A percentile compares a stretch with the other conserved stretches of the same genome.
These are phyloP conservation scores for Drosophila buzzatii DNA, from an alignment of 2,888 invertebrate genomes.

Conservation along the genomic window DNA sequence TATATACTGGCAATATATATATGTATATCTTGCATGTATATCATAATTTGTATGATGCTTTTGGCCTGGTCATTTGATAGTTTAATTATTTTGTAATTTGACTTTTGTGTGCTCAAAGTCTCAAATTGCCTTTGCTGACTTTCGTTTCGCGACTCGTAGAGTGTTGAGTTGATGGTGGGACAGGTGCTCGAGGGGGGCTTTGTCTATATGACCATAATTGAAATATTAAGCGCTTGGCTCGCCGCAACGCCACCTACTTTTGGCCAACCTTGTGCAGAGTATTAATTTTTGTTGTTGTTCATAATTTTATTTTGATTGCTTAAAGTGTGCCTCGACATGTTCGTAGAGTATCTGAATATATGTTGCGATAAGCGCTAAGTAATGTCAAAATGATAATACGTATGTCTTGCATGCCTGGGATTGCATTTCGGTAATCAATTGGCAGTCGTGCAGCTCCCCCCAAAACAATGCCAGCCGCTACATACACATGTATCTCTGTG, in stretches of 20 bases:
- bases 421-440: constrained; percentile 60
- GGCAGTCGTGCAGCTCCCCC: background rate
- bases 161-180: background rate
- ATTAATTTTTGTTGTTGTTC: constrained; percentile 43
- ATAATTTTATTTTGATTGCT: background rate
- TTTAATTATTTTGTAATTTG: constrained; percentile 71
- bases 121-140: constrained; percentile 74
- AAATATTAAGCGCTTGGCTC: constrained; percentile 43
- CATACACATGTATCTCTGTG: constrained; percentile 10
- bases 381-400: constrained; percentile 21
- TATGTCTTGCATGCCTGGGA: constrained; percentile 34
- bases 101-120: constrained; percentile 40
- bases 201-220: constrained; percentile 28
- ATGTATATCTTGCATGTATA: background rate
- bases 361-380: constrained; percentile 32
- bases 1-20: background rate
- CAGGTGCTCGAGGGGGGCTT: background rate
- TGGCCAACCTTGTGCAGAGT: constrained; percentile 67
- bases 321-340: constrained; percentile 21
- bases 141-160: constrained; percentile 50
- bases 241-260: constrained; percentile 71
- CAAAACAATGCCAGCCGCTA: constrained; percentile 31
- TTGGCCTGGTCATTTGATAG: constrained; percentile 50
- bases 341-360: background rate
- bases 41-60: constrained; percentile 12